phyloP scores from a whole-genome alignment of 1,140 invertebrate species.

The Caenorhabditis briggsae region DNA sequence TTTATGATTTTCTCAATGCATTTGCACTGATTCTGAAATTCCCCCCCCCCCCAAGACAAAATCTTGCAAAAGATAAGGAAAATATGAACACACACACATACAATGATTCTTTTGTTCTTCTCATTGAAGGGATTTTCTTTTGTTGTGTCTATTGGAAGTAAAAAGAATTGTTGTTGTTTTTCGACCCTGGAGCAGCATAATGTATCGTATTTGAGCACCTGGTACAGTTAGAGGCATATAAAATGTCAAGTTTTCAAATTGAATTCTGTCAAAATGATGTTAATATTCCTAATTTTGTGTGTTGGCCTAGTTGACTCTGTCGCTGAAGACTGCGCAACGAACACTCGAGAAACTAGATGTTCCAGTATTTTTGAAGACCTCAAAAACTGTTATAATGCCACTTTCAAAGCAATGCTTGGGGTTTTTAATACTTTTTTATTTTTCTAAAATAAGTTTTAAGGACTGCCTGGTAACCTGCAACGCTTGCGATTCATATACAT shows the following conservation, averaged over 20 bases:
- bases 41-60: neutral
- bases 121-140: neutral
- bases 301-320: neutral
- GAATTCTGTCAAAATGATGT: neutral
- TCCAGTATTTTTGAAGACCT: conserved; percentile 46
- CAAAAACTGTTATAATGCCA: conserved; percentile 17
- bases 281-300: neutral
- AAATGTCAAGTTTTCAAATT: neutral
- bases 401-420: conserved; percentile 29
- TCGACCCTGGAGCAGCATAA: too few relatives aligned
- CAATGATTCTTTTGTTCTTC: neutral
- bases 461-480: conserved; percentile 56
- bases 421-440: neutral
- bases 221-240: neutral
- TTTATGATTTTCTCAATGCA: neutral
- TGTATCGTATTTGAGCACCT: conserved; percentile 31
- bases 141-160: neutral
- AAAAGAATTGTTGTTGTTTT: neutral
- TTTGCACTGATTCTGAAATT: conserved; percentile 6
- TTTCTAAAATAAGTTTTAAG: neutral
- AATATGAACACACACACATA: too few relatives aligned
- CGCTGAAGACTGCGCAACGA: conserved; percentile 21
- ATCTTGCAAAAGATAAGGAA: neutral
- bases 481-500: conserved; percentile 38
- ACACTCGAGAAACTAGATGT: conserved; percentile 11